Evolutionary conservation across 1,140 invertebrate genomes (phyloP).

Genomic region (Neotoxoptera formosana): DNA sequence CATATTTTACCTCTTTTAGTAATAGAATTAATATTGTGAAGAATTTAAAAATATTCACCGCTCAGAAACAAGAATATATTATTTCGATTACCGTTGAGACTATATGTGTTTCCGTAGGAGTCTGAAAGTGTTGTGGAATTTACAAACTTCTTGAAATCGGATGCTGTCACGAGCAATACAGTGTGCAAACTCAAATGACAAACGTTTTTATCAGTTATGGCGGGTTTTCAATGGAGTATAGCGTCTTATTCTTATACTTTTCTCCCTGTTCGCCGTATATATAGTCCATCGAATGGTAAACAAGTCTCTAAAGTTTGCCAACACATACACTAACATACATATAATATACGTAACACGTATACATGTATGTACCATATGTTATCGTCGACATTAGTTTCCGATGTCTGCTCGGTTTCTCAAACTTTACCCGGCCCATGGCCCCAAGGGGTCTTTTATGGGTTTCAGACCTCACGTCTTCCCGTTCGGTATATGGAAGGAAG

Average conservation of each 20-base stretch:
- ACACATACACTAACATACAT: neutral
- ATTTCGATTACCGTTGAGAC: neutral
- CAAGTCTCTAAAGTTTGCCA: constrained; percentile 36
- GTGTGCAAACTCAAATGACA: constrained; percentile 37
- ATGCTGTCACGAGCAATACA: constrained; percentile 24
- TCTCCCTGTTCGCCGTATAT: neutral
- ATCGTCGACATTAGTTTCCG: constrained; percentile 50
- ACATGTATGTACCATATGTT: neutral
- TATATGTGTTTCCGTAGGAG: neutral
- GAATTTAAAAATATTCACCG: neutral
- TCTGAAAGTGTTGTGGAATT: neutral
- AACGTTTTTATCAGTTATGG: constrained; percentile 42
- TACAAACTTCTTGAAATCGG: constrained; percentile 25
- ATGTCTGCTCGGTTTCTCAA: constrained; percentile 19
- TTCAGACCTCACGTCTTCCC: constrained; percentile 13
- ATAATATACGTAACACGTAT: neutral
- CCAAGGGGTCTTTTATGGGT: constrained; percentile 41
- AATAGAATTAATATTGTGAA: neutral
- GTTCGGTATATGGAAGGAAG: neutral
- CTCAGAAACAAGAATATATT: neutral
- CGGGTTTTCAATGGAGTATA: neutral
- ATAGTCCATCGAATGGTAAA: constrained; percentile 18
- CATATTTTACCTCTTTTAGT: neutral
- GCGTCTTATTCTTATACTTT: neutral
- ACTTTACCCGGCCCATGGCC: neutral